A percentile compares a stretch with the other conserved stretches of the same genome.
These are phyloP conservation scores for Phymorhynchus buccinoides DNA, from an alignment of 1,140 invertebrate genomes.

Conservation along the genomic window DNA sequence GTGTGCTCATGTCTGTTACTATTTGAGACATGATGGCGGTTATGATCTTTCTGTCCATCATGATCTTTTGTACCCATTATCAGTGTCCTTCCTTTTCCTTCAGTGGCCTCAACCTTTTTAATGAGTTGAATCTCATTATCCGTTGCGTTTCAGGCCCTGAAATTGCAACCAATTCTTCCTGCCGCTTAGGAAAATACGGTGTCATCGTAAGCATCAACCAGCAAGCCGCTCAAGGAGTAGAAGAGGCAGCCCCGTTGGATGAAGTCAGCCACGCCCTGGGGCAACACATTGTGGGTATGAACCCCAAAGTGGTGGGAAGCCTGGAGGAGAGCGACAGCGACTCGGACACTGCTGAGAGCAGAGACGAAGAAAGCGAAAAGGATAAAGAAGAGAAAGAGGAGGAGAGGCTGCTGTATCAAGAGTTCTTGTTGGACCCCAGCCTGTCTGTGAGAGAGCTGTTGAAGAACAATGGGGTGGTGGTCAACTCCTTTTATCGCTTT, in stretches of 20 bases:
- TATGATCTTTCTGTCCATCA: too few species aligned
- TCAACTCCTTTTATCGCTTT: slow-evolving; percentile 88
- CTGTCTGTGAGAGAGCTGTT: slow-evolving; percentile 84
- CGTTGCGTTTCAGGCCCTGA: slow-evolving; percentile 50
- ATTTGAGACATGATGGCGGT: too few species aligned
- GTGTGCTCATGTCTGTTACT: too few species aligned
- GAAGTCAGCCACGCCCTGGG: slow-evolving; percentile 83
- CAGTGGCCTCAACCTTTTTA: too few species aligned
- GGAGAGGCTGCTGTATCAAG: slow-evolving; percentile 85
- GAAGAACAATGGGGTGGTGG: slow-evolving; percentile 79
- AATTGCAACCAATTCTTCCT: slow-evolving; percentile 45
- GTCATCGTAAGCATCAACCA: slow-evolving; percentile 79
- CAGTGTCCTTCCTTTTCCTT: too few species aligned
- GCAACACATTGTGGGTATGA: slow-evolving; percentile 93
- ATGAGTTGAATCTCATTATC: slow-evolving; percentile 28
- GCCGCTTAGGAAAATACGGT: slow-evolving; percentile 84
- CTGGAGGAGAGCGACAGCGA: slow-evolving; percentile 47
- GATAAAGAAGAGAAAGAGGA: slow-evolving; percentile 53
- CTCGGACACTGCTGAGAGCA: slow-evolving; percentile 38
- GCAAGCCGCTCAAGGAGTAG: neutral
- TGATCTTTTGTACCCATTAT: too few species aligned
- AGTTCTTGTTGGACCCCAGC: slow-evolving; percentile 86
- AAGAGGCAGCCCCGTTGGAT: slow-evolving; percentile 68
- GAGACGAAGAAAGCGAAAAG: slow-evolving; percentile 27
- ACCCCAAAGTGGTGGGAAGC: slow-evolving; percentile 85